phyloP scores from a whole-genome alignment of 2,113 vertebrate genomes.

The Brevimyrus niger region DNA sequence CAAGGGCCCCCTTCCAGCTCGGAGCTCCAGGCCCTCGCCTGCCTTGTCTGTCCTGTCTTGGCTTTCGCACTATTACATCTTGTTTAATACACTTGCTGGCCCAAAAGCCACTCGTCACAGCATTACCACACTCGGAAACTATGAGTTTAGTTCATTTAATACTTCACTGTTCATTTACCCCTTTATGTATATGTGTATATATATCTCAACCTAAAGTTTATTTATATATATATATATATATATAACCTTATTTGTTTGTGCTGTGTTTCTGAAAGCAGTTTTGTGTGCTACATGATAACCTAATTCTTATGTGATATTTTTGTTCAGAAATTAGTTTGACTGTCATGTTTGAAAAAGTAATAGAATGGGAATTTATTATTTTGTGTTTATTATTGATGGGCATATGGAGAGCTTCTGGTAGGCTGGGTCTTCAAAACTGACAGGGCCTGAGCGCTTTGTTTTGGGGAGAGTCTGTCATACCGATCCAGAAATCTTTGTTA shows the following conservation, averaged over 20 bases:
- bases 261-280: neutral
- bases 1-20: neutral
- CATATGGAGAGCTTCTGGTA: neutral
- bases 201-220: neutral
- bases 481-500: neutral
- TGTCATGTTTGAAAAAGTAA: neutral
- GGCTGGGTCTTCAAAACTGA: neutral
- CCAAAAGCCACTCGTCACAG: neutral
- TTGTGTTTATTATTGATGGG: neutral
- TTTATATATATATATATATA: no score
- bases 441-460: neutral
- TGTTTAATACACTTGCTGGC: neutral
- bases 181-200: neutral
- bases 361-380: neutral
- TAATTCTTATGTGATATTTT: neutral
- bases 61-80: neutral
- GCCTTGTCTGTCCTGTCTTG: neutral
- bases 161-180: neutral
- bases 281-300: neutral
- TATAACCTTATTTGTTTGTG: neutral
- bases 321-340: neutral
- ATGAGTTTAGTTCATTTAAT: neutral
- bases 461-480: neutral
- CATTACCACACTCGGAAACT: neutral
- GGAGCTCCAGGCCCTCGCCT: neutral